Evolutionary conservation across 2,113 vertebrate genomes (phyloP), one percentile per base, ranked within the genome.

Genomic region (Neoarius graeffei): DNA sequence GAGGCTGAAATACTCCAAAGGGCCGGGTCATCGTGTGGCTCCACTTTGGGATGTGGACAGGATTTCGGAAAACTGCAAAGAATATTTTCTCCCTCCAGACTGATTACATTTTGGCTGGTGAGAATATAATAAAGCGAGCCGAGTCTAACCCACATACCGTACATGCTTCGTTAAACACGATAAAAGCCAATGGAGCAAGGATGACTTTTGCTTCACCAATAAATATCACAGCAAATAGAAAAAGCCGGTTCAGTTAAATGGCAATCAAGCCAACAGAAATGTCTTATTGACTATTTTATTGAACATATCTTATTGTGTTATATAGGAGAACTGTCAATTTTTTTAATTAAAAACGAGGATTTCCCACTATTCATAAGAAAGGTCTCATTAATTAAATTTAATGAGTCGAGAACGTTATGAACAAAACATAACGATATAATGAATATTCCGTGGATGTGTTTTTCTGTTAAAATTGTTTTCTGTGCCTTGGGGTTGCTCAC

Each of bases 161-260:
- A 79, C 76, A 79, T 13, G 13, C 76, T 54, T 54, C 25, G 5
- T 79, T 27, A 79, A 54, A 79, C 76, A 54, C 74, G 52, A 79
- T 54, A 7, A 79, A 79, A n/a, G 76, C 23, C 48, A 77, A 52
- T 7, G 74, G 74, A 77, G 74, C 74, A 7, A 52, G 48, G 52
- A 7, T 52, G 48, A 77, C 74, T 54, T 50, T 48, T 19, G 8
- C 71, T 74, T 25, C 42, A 76, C 73, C 42, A 76, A 19, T 9
- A 76, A 76, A 76, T 20, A 76, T 76, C 19, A 50, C 42, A 13
- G 73, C 74, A 14, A 79, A 79, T 79, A 19, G 30, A 79, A 79
- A 52, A n/a, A 7, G 67, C 27, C 67, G 15, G 69, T 6, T 35
- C 30, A 42, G 69, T 42, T 35, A 73, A 73, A 73, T 15, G 74